phyloP scores from a whole-genome alignment of 2,888 invertebrate species.

The Drosophila peninsularis region DNA sequence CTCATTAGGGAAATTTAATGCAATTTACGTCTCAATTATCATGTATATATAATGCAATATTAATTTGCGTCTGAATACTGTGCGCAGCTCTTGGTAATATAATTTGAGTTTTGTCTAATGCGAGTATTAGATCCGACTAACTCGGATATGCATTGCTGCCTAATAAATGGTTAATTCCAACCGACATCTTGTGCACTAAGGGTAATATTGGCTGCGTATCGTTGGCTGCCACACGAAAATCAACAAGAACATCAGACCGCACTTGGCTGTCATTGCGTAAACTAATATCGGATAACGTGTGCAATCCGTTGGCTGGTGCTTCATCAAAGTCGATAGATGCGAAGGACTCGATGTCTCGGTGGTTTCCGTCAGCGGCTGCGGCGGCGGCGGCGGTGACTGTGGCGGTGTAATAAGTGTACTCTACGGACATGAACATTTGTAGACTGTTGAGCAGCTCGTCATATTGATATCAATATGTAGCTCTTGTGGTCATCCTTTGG shows the following conservation, averaged over 20 bases:
- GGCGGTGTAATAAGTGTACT: slow-evolving; percentile 68
- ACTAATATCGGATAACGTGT: slow-evolving; percentile 28
- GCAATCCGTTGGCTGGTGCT: slow-evolving; percentile 37
- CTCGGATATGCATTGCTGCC: background rate
- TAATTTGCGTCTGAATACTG: slow-evolving; percentile 10
- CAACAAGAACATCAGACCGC: slow-evolving; percentile 24
- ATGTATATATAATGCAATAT: slow-evolving; percentile 13
- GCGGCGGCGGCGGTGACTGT: slow-evolving; percentile 46
- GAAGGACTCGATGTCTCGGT: slow-evolving; percentile 19
- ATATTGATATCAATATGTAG: slow-evolving; percentile 54
- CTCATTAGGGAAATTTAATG: slow-evolving; percentile 10
- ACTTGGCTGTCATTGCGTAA: slow-evolving; percentile 8
- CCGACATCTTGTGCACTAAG: background rate
- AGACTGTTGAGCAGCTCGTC: slow-evolving; percentile 25
- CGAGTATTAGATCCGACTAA: background rate
- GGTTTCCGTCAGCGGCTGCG: slow-evolving; percentile 28
- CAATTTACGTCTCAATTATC: slow-evolving; percentile 16
- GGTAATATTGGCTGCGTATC: slow-evolving; percentile 1
- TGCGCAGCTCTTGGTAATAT: background rate
- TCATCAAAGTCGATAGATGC: slow-evolving; percentile 30
- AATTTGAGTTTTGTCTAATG: slow-evolving; percentile 6
- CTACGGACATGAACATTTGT: slow-evolving; percentile 37
- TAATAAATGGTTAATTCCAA: slow-evolving; percentile 20
- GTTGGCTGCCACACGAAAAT: slow-evolving; percentile 5
- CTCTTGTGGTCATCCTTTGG: slow-evolving; percentile 24